Evolutionary conservation across 2,888 invertebrate genomes (phyloP).

Genomic region (Dynastes maya): DNA sequence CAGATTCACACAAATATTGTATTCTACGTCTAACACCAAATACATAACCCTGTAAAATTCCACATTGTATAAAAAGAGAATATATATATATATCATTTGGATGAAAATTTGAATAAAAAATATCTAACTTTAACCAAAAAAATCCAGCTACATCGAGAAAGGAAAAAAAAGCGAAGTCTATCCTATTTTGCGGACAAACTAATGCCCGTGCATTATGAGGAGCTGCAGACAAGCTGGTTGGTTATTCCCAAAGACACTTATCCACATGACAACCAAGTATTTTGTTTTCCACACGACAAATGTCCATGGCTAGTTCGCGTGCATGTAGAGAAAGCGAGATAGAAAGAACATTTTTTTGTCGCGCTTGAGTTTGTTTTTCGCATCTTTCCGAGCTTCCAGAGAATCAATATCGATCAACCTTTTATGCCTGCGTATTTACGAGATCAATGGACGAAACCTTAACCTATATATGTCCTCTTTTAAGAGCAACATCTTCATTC

Average conservation of each 20-base stretch:
- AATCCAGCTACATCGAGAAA: not conserved
- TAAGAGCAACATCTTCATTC: not conserved
- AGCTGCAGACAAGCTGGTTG: not conserved
- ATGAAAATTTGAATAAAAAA: not conserved
- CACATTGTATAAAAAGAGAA: too few relatives aligned
- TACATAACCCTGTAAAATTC: too few relatives aligned
- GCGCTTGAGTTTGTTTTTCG: not conserved
- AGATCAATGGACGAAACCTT: not conserved
- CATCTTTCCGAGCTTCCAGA: not conserved
- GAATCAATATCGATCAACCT: not conserved
- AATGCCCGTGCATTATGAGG: constrained; percentile 13
- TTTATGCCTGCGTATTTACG: not conserved
- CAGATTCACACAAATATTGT: too few relatives aligned
- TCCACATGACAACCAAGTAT: constrained; percentile 7
- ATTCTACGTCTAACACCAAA: too few relatives aligned
- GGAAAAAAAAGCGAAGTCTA: not conserved
- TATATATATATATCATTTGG: too few relatives aligned
- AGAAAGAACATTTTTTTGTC: too few relatives aligned
- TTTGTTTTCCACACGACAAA: constrained; percentile 4
- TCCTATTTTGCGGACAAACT: not conserved
- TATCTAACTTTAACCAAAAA: not conserved
- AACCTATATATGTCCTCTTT: not conserved
- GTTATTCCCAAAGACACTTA: constrained; percentile 5
- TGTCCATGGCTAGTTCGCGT: not conserved
- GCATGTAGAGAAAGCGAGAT: not conserved